Evolutionary conservation across 1,140 invertebrate genomes (phyloP).

Genomic region (Procambarus virginalis): DNA sequence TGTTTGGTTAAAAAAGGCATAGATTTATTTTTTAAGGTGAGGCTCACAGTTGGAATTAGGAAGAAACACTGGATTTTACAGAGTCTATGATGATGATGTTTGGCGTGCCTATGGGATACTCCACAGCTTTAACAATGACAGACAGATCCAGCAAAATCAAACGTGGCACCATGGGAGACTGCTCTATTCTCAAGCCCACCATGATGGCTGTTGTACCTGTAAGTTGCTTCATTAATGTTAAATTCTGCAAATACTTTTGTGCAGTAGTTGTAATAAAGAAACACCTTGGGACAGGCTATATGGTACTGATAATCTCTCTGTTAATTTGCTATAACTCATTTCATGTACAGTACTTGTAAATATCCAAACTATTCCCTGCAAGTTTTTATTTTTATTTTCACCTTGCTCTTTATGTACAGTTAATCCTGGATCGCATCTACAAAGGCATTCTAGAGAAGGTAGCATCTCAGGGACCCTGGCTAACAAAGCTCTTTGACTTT

Average conservation of each 20-base stretch:
- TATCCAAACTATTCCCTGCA: background rate
- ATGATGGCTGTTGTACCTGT: slow-evolving; percentile 94
- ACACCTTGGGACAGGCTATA: too few species aligned
- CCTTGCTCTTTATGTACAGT: slow-evolving; percentile 76
- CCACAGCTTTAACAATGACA: slow-evolving; percentile 94
- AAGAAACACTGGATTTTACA: background rate
- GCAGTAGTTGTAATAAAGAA: too few species aligned
- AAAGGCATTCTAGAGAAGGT: slow-evolving; percentile 96
- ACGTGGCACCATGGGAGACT: slow-evolving; percentile 88
- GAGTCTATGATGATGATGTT: slow-evolving; percentile 74
- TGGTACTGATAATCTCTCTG: too few species aligned
- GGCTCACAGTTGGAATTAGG: too few species aligned
- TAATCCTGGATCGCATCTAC: slow-evolving; percentile 95
- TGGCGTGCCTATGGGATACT: slow-evolving; percentile 97
- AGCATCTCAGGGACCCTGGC: slow-evolving; percentile 83
- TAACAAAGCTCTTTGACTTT: slow-evolving; percentile 89
- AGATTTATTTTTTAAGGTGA: too few species aligned
- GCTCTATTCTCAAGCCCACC: slow-evolving; percentile 91
- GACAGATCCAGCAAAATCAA: slow-evolving; percentile 97
- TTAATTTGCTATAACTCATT: too few species aligned
- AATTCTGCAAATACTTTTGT: too few species aligned
- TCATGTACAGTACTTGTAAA: background rate
- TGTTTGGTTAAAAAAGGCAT: too few species aligned
- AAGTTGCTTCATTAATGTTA: background rate
- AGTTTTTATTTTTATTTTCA: background rate